Conservation (phyloP, 1,140 invertebrate genomes). For the Lethocerus indicus region DNA sequence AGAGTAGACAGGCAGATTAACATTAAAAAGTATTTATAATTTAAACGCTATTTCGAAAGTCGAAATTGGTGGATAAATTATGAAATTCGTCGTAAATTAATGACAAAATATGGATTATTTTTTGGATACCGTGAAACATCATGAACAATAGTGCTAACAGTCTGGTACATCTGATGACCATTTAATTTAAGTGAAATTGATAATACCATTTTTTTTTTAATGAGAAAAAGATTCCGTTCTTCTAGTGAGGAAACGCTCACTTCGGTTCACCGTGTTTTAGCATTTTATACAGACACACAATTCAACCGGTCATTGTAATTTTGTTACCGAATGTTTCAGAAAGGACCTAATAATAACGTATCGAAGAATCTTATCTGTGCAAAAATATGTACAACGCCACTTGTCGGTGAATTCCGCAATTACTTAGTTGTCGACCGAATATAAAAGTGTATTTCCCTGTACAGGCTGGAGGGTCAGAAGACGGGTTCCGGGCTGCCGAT, state of each 20-base stretch:
- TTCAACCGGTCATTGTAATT: no score
- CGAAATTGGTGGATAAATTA: not conserved
- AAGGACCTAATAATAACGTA: not conserved
- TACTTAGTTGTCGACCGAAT: not conserved
- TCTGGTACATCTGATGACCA: no score
- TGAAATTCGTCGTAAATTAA: not conserved
- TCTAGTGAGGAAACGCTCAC: not conserved
- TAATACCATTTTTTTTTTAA: not conserved
- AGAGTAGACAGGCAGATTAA: not conserved
- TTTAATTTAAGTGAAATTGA: not conserved
- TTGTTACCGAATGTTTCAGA: no score
- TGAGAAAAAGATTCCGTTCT: not conserved
- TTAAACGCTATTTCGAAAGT: not conserved
- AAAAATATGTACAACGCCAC: not conserved
- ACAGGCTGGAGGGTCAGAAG: conserved; percentile 50
- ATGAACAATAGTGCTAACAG: not conserved
- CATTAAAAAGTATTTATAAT: not conserved
- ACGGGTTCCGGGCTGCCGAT: conserved; percentile 33
- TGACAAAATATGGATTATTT: not conserved
- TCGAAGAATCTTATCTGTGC: not conserved
- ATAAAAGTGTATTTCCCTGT: conserved; percentile 14
- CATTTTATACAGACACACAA: not conserved
- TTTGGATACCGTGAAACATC: not conserved
- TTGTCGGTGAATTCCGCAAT: not conserved
- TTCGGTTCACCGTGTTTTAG: not conserved